phyloP scores from a whole-genome alignment of 2,797 vertebrate species.

The Distichodus sexfasciatus region DNA sequence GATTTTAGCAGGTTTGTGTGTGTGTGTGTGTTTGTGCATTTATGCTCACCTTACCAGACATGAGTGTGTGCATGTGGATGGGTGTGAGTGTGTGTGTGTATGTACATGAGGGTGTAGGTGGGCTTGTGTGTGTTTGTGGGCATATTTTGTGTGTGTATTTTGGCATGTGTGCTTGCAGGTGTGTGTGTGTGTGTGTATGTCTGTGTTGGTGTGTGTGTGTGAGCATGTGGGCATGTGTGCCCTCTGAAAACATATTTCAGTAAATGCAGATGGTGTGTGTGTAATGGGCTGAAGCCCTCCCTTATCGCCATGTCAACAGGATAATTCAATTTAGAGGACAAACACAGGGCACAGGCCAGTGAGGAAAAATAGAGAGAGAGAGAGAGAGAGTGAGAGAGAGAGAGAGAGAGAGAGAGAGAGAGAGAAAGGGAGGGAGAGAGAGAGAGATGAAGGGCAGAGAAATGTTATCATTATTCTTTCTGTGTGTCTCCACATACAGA shows the following conservation, averaged over 20 bases:
- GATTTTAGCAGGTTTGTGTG: too few species aligned
- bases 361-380: constrained; percentile 34
- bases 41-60: too few species aligned
- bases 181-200: neutral
- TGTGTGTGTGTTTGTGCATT: too few species aligned
- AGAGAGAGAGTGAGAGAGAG: constrained; percentile 19
- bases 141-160: neutral
- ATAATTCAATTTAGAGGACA: constrained; percentile 63
- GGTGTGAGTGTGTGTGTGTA: too few species aligned
- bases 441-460: neutral
- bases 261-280: constrained; percentile 39
- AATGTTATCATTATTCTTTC: constrained; percentile 45
- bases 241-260: constrained; percentile 34
- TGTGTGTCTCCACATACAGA: constrained; percentile 43
- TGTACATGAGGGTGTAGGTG: too few species aligned
- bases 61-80: too few species aligned
- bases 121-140: neutral
- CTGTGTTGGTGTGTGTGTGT: constrained; percentile 11
- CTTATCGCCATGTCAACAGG: constrained; percentile 49
- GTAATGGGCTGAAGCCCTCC: constrained; percentile 34
- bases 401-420: neutral
- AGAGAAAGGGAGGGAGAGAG: constrained; percentile 6
- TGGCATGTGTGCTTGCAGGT: neutral
- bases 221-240: neutral
- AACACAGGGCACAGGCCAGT: constrained; percentile 47